phyloP scores from a whole-genome alignment of 2,797 vertebrate genomes.

The Pangasius krempfi region DNA sequence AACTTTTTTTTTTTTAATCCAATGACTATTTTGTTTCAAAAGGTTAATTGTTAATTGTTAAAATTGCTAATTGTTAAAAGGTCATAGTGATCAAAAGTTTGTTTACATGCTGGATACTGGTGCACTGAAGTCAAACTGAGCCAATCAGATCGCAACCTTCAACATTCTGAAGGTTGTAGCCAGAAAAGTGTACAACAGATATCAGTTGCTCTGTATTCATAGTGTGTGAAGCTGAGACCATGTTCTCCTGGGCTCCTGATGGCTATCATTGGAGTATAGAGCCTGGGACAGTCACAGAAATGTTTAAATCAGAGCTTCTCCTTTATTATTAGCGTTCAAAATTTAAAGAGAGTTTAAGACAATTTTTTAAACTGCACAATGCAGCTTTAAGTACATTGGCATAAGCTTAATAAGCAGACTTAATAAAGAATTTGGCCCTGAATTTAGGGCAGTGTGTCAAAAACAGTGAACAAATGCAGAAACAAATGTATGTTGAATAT shows the following conservation, averaged over 20 bases:
- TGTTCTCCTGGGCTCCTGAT: background rate
- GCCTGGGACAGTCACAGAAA: background rate
- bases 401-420: background rate
- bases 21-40: background rate
- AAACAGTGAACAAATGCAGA: background rate
- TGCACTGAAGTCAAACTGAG: background rate
- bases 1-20: background rate
- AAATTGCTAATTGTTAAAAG: background rate
- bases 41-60: background rate
- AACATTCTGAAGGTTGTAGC: background rate
- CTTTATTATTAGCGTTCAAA: background rate
- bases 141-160: background rate
- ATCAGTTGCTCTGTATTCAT: background rate
- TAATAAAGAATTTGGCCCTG: background rate
- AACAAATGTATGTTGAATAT: background rate
- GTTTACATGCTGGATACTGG: background rate
- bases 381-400: background rate
- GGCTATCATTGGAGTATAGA: background rate
- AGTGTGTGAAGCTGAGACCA: background rate
- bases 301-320: background rate
- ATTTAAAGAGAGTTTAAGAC: background rate
- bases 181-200: background rate
- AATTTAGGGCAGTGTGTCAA: background rate
- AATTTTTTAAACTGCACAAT: background rate
- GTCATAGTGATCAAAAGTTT: background rate